phyloP scores from a whole-genome alignment of 2,797 vertebrate species.

The Notolabrus celidotus region DNA sequence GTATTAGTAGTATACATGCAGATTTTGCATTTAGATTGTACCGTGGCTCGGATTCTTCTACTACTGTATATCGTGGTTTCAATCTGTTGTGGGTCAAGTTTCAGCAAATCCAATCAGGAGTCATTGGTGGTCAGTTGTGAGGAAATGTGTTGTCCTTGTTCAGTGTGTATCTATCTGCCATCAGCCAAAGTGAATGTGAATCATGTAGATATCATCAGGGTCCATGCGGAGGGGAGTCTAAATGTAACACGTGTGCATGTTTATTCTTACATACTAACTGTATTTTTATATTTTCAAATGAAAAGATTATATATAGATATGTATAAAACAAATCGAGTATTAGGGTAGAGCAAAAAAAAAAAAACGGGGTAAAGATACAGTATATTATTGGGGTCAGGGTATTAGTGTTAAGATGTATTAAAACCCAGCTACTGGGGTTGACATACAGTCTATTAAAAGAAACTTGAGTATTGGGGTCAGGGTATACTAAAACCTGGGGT shows the following conservation, averaged over 20 bases:
- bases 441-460: too few relatives aligned
- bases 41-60: slow-evolving; percentile 15
- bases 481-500: too few relatives aligned
- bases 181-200: slow-evolving; percentile 61
- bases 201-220: slow-evolving; percentile 5
- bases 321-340: not conserved
- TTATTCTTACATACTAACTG: slow-evolving; percentile 41
- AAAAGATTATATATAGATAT: slow-evolving; percentile 20
- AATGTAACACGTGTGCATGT: slow-evolving; percentile 39
- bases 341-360: too few relatives aligned
- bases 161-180: not conserved
- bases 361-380: too few relatives aligned
- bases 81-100: slow-evolving; percentile 7
- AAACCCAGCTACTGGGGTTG: too few relatives aligned
- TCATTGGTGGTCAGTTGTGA: slow-evolving; percentile 17
- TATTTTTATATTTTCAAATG: slow-evolving; percentile 61
- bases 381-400: too few relatives aligned
- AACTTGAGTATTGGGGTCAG: too few relatives aligned
- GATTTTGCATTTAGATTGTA: slow-evolving; percentile 4
- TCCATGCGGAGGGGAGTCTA: slow-evolving; percentile 6
- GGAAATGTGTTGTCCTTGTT: slow-evolving; percentile 10
- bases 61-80: slow-evolving; percentile 4
- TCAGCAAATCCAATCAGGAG: slow-evolving; percentile 9
- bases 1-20: slow-evolving; percentile 17
- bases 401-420: too few relatives aligned